phyloP scores from a whole-genome alignment of 2,888 invertebrate genomes.

The Drosophila pseudotakahashii region DNA sequence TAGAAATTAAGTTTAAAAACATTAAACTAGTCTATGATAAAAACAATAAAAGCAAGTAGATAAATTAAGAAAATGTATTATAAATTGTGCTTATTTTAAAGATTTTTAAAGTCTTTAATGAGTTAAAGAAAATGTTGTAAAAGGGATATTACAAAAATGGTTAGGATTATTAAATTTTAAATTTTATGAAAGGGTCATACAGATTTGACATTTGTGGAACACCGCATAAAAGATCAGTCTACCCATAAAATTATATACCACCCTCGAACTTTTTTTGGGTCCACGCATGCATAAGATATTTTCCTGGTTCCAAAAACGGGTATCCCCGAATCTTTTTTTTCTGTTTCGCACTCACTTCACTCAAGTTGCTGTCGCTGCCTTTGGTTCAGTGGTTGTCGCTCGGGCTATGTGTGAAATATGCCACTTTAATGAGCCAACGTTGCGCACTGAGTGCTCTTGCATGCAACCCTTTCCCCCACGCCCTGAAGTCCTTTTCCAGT shows the following conservation, averaged over 20 bases:
- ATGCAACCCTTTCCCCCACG: conserved; percentile 26
- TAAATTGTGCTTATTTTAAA: no score
- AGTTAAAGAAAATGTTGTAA: no score
- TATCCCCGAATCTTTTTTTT: conserved; percentile 6
- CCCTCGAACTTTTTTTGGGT: not conserved
- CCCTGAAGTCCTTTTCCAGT: conserved; percentile 20
- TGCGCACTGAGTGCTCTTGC: conserved; percentile 69
- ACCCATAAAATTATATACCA: not conserved
- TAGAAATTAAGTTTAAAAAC: no score
- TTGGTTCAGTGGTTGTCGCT: conserved; percentile 40
- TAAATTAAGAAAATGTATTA: no score
- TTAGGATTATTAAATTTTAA: no score
- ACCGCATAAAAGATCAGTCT: not conserved
- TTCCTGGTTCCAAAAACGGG: not conserved
- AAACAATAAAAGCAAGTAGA: no score
- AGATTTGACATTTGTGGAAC: not conserved
- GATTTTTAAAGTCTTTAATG: no score
- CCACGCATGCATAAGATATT: not conserved
- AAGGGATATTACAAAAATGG: no score
- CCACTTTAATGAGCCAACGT: conserved; percentile 76
- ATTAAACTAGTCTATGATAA: no score
- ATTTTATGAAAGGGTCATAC: not conserved
- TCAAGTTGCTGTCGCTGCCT: conserved; percentile 48
- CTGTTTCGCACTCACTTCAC: conserved; percentile 8
- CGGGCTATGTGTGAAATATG: conserved; percentile 76